These are phyloP conservation scores for Penelope pileata DNA, from an alignment of 2,113 vertebrate genomes.

Conservation along the genomic window DNA sequence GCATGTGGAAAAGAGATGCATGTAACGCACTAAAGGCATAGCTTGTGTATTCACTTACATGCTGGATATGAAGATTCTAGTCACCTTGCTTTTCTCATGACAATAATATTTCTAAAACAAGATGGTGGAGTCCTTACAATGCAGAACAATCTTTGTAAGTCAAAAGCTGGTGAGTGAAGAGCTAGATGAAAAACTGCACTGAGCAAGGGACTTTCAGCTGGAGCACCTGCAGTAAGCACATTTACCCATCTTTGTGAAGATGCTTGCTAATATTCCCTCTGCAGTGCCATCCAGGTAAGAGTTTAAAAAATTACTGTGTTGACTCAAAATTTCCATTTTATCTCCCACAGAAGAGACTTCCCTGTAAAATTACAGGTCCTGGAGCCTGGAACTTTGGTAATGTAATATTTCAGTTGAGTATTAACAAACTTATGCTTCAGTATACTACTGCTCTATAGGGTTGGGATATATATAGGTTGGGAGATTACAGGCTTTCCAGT, in stretches of 20 bases:
- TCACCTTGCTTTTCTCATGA: not conserved
- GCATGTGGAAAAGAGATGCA: not conserved
- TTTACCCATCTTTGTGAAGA: not conserved
- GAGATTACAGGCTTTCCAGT: not conserved
- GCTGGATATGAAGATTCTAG: not conserved
- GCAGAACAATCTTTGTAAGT: slow-evolving; percentile 1
- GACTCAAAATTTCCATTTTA: not conserved
- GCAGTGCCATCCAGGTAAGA: not conserved
- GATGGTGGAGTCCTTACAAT: not conserved
- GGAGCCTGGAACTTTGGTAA: not conserved
- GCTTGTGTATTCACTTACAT: not conserved
- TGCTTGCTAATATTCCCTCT: not conserved
- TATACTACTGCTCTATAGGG: not conserved
- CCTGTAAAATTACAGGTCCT: not conserved
- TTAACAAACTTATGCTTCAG: not conserved
- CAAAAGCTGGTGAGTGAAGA: slow-evolving; percentile 21
- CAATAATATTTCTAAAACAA: slow-evolving; percentile 26
- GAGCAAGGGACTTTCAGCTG: not conserved
- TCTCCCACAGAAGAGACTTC: not conserved
- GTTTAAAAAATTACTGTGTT: not conserved
- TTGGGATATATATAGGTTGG: too few relatives aligned
- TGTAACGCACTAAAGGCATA: not conserved
- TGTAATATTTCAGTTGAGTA: not conserved
- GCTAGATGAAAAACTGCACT: not conserved
- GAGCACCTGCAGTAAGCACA: not conserved